Base-by-base conservation (phyloP, 2,888 invertebrate genomes). In the Eumacrocentrus americanus region DNA sequence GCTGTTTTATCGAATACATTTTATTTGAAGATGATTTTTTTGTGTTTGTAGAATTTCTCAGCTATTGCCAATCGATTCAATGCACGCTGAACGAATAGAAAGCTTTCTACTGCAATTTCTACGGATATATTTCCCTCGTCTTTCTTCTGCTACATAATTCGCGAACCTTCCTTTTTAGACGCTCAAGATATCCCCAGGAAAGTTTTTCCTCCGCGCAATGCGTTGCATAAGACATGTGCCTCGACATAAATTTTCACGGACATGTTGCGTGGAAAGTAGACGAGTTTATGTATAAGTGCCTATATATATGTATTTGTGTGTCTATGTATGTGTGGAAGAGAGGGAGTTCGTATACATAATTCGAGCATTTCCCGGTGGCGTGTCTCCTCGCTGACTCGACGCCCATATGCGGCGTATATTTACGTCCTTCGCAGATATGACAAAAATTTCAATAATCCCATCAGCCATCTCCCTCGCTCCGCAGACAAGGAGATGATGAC, bases 401-500 rank as follows among this genome's bases (percentile, higher is more conserved):
- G 60, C 60, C 57, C 58, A 51, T 61, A 57, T 57, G 46, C 54
- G 34, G 60, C 42, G 60, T 66, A 53, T 59, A 64, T 66, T 61
- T 60, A 60, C 55, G 57, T 60, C 58, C 50, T 57, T 38, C 25
- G 42, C 63, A 22, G 50, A 48, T 63, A 65, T 63, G 66, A 67
- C 64, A 65, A 70, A 67, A 70, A 68, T 71, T 71, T 71, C 71
- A 69, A 71, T 71, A 69, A 71, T 65, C 65, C 54, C 20, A 29
- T 42, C 51, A 37, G 40, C 44, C 34, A 25, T 38, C 6, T 51
- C 29, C 9, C 25, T n/a, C n/a, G n/a, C 42, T 25, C 23, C 22
- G 29, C 9, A 14, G 14, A 23, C 23, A 20, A 25, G n/a, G n/a
- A 46, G 46, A 46, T 46, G 22, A 46, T 46, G 46, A 25, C 46